Base-by-base conservation (phyloP, 2,797 vertebrate genomes). In the Amazona ochrocephala region DNA sequence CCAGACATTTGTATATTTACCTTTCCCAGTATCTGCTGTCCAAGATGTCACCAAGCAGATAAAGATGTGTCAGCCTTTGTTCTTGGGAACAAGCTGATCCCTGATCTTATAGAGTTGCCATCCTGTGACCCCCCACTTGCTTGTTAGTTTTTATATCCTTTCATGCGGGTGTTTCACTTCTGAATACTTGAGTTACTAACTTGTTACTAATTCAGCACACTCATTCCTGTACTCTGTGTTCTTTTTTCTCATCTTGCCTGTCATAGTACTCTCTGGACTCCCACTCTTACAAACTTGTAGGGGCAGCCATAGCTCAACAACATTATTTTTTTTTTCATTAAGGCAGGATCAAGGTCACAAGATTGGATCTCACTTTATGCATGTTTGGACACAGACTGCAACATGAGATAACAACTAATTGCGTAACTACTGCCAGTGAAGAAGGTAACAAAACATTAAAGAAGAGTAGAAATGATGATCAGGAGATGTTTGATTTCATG, bases 121-220 rank as follows among this genome's bases (percentile, higher is more conserved):
- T 84, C 60, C 20, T 78, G 51, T 48, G 72, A 80, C 11, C 12
- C 5, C 27, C 16, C 37, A 18, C 47, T 42, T 83, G 91, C 48
- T 47, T 7, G 7, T 53, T 79, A 66, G 26, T 12, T 88, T 79
- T 88, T 78, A 6, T 73, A 14, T 50, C 45, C 74, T 87, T 93
- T 83, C 48, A 27, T 30, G 78, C 56, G 48, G 5, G 5, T 39
- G 11, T 74, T 83, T 89, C 73, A 24, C 7, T 87, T 85, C 75
- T 56, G 65, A 93, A n/a, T 61, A 42, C 53, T 73, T 60, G 60
- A 62, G 41, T 73, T 84, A 39, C 45, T 60, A 84, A 53, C 39
- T 84, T 82, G 20, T 76, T 93, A 73, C 45, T 64, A 74, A 93
- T 93, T 93, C 91, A 87, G 47, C 29, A 87, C 44, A 42, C 41